Base-by-base conservation (phyloP, 2,797 vertebrate species). In the Spinus olivaceus region DNA sequence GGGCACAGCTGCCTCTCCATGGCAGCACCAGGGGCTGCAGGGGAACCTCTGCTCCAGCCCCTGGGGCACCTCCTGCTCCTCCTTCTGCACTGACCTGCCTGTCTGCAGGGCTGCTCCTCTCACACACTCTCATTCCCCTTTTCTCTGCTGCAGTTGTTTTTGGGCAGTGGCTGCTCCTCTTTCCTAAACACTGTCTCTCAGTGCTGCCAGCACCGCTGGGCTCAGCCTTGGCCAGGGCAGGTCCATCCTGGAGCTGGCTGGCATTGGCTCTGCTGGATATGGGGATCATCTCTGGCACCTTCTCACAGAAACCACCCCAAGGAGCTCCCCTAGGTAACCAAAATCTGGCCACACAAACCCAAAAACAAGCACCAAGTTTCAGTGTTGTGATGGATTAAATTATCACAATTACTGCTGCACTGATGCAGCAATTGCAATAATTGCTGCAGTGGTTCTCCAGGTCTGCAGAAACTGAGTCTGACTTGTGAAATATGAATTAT, bases 181-280 rank as follows among this genome's bases (percentile, higher is more conserved):
- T 27, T 14, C 63, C 66, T 6, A 5, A 71, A 4, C 19, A 3
- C 6, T 6, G 32, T 5, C 21, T 33, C 42, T 8, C 27, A 22
- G 49, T 4, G 4, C 41, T 23, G 47, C 32, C 23, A 56, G 21
- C 50, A 0, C 50, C 50, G 37, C 77, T 46, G 42, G 63, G 79
- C 60, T 67, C 60, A 18, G 61, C 41, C 24, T 12, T 24, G 42
- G 27, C 47, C 67, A 60, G n/a, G 41, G 19, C 23, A 41, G 35
- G 2, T 50, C 24, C 14, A 6, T 13, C 18, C 32, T 44, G 50
- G 24, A 60, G 24, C 37, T 1, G 1, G 13, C 41, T 63, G 41
- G 3, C 8, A 12, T 1, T 44, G 42, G 2, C 6, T 11, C 33
- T 65, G 7, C 12, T 5, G 2, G 17, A 39, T 8, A 3, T 0